Conservation (phyloP, 2,113 vertebrate genomes). For the Gymnarchus niloticus region DNA sequence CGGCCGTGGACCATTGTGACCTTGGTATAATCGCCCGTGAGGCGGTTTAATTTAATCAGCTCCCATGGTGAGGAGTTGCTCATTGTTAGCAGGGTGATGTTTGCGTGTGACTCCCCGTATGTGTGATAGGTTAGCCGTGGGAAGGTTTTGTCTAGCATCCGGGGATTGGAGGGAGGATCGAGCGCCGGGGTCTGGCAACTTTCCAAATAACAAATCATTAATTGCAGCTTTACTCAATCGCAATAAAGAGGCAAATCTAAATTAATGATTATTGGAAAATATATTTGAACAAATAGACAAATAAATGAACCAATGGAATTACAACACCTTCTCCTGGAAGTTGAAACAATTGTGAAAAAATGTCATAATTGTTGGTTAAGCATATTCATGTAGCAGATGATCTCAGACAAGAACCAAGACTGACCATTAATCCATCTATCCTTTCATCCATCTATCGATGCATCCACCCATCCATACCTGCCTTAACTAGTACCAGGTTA, state of each 20-base stretch:
- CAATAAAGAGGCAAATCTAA: constrained; percentile 35
- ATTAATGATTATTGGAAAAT: constrained; percentile 55
- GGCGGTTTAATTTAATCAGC: constrained; percentile 69
- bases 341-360: background rate
- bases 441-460: too few species aligned
- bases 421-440: background rate
- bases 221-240: constrained; percentile 62
- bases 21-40: constrained; percentile 65
- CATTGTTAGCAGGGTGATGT: constrained; percentile 55
- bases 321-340: background rate
- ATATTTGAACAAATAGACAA: background rate
- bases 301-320: background rate
- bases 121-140: constrained; percentile 41
- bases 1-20: constrained; percentile 60
- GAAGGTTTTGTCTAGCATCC: background rate
- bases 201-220: constrained; percentile 49
- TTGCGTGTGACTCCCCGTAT: constrained; percentile 6
- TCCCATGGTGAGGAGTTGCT: constrained; percentile 55
- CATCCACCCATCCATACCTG: background rate
- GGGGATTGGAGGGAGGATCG: background rate
- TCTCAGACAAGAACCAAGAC: background rate
- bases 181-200: background rate
- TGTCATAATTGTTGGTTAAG: too few species aligned
- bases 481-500: background rate
- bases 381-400: too few species aligned